Evolutionary conservation across 2,113 vertebrate genomes (phyloP), one percentile per base, ranked within the genome.

Genomic region (Bubo blakistoni): DNA sequence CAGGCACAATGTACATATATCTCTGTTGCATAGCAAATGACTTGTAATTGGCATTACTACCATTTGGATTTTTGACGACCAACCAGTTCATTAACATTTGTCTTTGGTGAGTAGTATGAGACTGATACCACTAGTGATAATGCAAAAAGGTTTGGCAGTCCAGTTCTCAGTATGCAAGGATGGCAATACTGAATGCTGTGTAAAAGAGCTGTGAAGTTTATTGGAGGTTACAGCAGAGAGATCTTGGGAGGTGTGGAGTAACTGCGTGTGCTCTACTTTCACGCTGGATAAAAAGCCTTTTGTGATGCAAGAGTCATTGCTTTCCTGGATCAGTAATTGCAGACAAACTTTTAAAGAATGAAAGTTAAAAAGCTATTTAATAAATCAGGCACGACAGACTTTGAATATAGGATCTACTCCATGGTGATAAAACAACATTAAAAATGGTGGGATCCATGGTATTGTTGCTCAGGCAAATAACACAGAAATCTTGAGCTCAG

Each of bases 161-260:
- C 38, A 34, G 25, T 32, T 88, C 46, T 66, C 29, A 15, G 6
- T 16, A 2, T 2, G 5, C 21, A 59, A 58, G 22, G 29, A 38
- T 58, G 14, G 26, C 13, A 44, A n/a, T 19, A 26, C 7, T 46
- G 15, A 38, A 5, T 0, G 0, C 49, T 40, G 11, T 32, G 6
- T 42, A 58, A 85, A 83, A 13, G 11, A 51, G 9, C 10, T 73
- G 29, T n/a, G 46, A 85, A 61, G 10, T 47, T 51, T 46, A 4
- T 27, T 51, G 19, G 7, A 42, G 7, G 9, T 72, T 84, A 36
- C 30, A 81, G 14, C 57, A 81, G 29, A 77, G 14, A 71, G 49
- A n/a, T 66, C 21, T 49, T 34, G n/a, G 30, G 21, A 61, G 17
- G 4, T 29, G 20, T 67, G 30, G 40, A 54, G 11, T 36, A 32